phyloP scores from a whole-genome alignment of 1,140 invertebrate genomes.

The Cherax destructor region DNA sequence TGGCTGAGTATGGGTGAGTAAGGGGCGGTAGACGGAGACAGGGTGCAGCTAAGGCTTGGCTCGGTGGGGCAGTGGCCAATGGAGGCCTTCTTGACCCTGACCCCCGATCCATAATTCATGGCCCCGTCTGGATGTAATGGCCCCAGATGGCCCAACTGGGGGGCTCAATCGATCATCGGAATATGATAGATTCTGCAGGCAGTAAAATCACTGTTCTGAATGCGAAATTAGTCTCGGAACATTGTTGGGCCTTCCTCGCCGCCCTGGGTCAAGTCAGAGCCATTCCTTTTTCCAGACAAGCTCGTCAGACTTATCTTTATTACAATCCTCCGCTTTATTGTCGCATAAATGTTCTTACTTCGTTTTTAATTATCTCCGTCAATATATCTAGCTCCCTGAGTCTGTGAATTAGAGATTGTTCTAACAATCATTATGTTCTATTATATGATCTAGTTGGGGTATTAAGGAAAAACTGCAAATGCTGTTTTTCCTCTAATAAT shows the following conservation, averaged over 20 bases:
- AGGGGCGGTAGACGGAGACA: background rate
- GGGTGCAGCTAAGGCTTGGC: background rate
- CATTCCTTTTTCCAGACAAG: background rate
- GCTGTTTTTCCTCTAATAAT: too few species aligned
- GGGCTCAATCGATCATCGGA: constrained; percentile 61
- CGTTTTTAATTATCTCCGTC: too few species aligned
- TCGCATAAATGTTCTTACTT: too few species aligned
- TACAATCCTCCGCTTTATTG: too few species aligned
- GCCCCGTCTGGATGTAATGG: constrained; percentile 62
- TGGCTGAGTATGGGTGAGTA: background rate
- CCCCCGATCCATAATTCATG: constrained; percentile 65
- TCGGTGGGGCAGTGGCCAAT: constrained; percentile 14
- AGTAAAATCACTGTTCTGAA: constrained; percentile 61
- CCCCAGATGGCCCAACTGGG: constrained; percentile 56
- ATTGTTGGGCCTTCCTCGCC: background rate
- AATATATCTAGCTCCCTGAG: too few species aligned
- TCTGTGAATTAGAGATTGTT: too few species aligned
- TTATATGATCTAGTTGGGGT: too few species aligned
- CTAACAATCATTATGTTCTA: too few species aligned
- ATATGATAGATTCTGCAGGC: constrained; percentile 65
- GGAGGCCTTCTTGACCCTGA: constrained; percentile 33
- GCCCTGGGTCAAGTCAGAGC: background rate
- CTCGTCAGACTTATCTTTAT: too few species aligned
- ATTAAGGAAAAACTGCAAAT: too few species aligned
- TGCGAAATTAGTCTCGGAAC: constrained; percentile 42